Percentiles rank a stretch among this genome's conserved stretches.
Conservation (phyloP, 2,888 invertebrate genomes). For the Smittia sp. region DNA sequence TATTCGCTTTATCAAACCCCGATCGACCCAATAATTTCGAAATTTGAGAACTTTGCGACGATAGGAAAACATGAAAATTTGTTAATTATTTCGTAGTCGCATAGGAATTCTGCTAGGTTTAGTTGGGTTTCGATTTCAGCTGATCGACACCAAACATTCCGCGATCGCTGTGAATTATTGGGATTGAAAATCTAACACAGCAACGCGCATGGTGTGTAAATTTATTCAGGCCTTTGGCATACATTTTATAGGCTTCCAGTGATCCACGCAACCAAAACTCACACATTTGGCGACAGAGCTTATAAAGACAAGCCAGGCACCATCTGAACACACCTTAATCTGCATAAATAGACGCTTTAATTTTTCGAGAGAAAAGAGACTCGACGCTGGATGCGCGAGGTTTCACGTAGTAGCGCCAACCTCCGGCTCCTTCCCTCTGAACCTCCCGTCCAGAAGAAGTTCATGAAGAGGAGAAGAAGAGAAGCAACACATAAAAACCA, state of each 20-base stretch:
- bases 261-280: conserved; percentile 23
- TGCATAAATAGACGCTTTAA: conserved; percentile 23
- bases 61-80: conserved; percentile 5
- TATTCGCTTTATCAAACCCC: background rate
- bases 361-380: conserved; percentile 19
- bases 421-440: background rate
- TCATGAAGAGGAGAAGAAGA: background rate
- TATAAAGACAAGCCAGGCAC: background rate
- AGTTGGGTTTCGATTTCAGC: conserved; percentile 21
- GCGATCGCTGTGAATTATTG: conserved; percentile 8
- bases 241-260: conserved; percentile 8
- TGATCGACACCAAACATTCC: conserved; percentile 1
- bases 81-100: background rate
- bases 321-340: conserved; percentile 28
- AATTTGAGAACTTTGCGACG: conserved; percentile 18
- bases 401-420: background rate
- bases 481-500: background rate
- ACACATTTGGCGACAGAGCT: conserved; percentile 14
- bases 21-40: conserved; percentile 24
- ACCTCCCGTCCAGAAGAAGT: background rate
- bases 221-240: conserved; percentile 16
- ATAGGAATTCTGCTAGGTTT: background rate
- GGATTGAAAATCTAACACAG: background rate
- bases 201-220: background rate
- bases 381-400: background rate